Conservation (phyloP, 2,888 invertebrate species). For the Neoaliturus tenellus region DNA sequence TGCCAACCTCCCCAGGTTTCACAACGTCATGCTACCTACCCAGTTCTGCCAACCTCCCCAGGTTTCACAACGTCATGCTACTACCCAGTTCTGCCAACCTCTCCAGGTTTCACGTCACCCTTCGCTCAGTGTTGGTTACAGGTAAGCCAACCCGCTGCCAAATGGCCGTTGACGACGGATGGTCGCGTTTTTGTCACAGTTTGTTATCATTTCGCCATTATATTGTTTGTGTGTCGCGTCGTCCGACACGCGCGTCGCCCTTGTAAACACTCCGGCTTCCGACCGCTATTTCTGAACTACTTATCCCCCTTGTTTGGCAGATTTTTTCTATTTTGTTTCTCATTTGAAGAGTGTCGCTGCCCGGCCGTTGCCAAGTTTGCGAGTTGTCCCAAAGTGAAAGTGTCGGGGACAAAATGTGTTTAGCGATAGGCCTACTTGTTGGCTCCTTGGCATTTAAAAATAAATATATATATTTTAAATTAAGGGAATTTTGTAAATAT, state of each 20-base stretch:
- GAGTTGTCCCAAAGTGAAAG: neutral
- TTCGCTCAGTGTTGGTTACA: neutral
- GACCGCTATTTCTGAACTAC: constrained; percentile 33
- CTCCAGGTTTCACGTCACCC: neutral
- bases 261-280: constrained; percentile 40
- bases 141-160: constrained; percentile 12
- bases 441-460: too few species aligned
- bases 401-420: too few species aligned
- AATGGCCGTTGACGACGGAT: constrained; percentile 35
- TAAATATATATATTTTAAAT: too few species aligned
- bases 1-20: too few species aligned
- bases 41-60: neutral
- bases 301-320: constrained; percentile 41
- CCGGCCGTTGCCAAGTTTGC: neutral
- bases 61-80: neutral
- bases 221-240: constrained; percentile 24
- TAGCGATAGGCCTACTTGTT: too few species aligned
- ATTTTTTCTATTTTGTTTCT: constrained; percentile 23
- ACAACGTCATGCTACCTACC: too few species aligned
- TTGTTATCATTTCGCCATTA: constrained; percentile 53
- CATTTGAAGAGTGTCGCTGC: neutral
- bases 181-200: constrained; percentile 18
- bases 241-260: neutral
- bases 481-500: too few species aligned
- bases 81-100: neutral